Evolutionary conservation across 2,888 invertebrate species (phyloP).

Genomic region (Nineta flava): DNA sequence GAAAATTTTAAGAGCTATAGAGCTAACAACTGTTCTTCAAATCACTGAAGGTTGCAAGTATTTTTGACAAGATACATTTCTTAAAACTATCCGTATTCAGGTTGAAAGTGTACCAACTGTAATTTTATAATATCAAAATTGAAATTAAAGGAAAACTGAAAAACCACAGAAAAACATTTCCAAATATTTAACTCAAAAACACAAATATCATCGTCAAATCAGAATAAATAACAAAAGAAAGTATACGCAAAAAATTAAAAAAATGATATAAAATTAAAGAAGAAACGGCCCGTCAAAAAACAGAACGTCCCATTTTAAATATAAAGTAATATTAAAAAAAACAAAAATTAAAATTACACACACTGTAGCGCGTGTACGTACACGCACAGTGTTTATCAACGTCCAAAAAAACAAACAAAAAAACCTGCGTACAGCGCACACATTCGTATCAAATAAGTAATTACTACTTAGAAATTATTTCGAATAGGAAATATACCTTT

Average conservation of each 20-base stretch:
- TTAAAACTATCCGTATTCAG: too few species aligned
- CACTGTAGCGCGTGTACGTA: too few species aligned
- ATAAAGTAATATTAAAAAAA: not conserved
- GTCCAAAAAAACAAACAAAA: not conserved
- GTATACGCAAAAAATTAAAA: not conserved
- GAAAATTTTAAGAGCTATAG: too few species aligned
- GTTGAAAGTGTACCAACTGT: too few species aligned
- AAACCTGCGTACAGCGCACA: not conserved
- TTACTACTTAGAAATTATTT: not conserved
- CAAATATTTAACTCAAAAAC: too few species aligned
- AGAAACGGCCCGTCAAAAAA: not conserved
- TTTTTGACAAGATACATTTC: too few species aligned
- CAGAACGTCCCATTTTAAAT: conserved; percentile 1
- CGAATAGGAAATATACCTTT: too few species aligned
- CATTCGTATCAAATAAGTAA: not conserved
- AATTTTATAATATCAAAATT: too few species aligned
- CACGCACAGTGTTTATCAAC: not conserved
- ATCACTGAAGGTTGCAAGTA: too few species aligned
- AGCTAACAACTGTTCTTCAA: too few species aligned
- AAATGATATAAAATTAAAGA: not conserved
- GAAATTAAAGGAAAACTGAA: too few species aligned
- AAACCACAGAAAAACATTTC: too few species aligned
- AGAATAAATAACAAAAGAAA: not conserved
- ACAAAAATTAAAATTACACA: not conserved
- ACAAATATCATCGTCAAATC: not conserved